Evolutionary conservation across 1,140 invertebrate species (phyloP).

Genomic region (Zelostemma sp.): DNA sequence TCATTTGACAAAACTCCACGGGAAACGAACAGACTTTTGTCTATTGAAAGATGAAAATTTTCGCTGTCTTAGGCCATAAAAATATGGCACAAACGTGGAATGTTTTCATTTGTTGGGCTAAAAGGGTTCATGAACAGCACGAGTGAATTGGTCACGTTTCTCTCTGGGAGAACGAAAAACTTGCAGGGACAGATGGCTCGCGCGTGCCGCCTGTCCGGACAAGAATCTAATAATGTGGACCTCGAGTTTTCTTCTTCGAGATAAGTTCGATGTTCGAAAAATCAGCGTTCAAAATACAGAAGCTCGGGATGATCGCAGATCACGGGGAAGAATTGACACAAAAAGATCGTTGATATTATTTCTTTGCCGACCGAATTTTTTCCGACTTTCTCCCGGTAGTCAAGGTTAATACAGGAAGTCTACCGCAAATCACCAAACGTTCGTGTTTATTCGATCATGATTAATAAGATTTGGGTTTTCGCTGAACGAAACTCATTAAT

Average conservation of each 20-base stretch:
- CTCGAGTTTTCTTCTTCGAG: too few species aligned
- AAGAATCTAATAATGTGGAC: conserved; percentile 52
- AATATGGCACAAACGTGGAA: too few species aligned
- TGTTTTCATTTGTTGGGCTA: too few species aligned
- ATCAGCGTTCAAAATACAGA: too few species aligned
- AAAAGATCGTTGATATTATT: too few species aligned
- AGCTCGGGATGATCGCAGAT: too few species aligned
- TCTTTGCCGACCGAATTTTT: too few species aligned
- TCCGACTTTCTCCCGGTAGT: not conserved
- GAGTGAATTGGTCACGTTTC: conserved; percentile 20
- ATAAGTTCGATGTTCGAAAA: too few species aligned
- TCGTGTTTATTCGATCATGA: not conserved
- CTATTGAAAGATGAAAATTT: not conserved
- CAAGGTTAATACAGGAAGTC: not conserved
- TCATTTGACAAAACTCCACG: not conserved
- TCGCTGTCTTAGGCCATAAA: too few species aligned
- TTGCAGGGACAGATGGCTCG: conserved; percentile 49
- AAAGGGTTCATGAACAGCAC: too few species aligned
- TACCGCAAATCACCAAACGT: not conserved
- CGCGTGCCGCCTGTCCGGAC: conserved; percentile 53
- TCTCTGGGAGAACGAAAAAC: conserved; percentile 37
- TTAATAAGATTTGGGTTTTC: not conserved
- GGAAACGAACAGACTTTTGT: not conserved
- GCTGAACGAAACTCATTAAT: not conserved
- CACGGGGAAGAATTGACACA: too few species aligned